Conservation (phyloP, 2,113 vertebrate species). For the Trematomus loennbergii region DNA sequence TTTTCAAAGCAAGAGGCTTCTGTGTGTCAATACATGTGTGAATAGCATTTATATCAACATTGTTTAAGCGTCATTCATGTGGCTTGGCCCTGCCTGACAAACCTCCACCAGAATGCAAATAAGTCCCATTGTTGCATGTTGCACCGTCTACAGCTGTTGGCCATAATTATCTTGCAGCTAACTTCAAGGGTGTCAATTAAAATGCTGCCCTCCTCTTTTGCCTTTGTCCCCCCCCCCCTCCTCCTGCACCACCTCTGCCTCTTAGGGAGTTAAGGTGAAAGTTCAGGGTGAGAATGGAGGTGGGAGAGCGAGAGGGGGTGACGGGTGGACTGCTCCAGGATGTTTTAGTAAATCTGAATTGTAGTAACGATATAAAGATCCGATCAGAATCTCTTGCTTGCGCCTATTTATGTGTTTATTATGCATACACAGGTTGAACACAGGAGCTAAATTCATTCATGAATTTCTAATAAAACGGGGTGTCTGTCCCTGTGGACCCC, state of each 20-base stretch:
- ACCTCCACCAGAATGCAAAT: slow-evolving; percentile 76
- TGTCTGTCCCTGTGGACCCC: slow-evolving; percentile 40
- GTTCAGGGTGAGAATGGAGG: slow-evolving; percentile 61
- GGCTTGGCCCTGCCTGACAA: slow-evolving; percentile 42
- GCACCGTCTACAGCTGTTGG: slow-evolving; percentile 79
- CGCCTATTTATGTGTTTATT: slow-evolving; percentile 12
- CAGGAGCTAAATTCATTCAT: slow-evolving; percentile 33
- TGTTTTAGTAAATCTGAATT: slow-evolving; percentile 32
- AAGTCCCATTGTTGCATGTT: slow-evolving; percentile 78
- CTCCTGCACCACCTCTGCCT: slow-evolving; percentile 9
- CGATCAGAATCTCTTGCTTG: slow-evolving; percentile 9
- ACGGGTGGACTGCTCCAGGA: slow-evolving; percentile 20
- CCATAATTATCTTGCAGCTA: slow-evolving; percentile 82
- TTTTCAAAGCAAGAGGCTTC: slow-evolving; percentile 32
- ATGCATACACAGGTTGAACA: slow-evolving; percentile 1
- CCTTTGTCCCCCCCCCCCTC: background rate
- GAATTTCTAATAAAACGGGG: slow-evolving; percentile 46
- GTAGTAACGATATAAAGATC: slow-evolving; percentile 39
- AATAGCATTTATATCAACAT: slow-evolving; percentile 33
- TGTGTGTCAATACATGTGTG: slow-evolving; percentile 15
- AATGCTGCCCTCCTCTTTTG: slow-evolving; percentile 61
- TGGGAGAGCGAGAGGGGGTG: background rate
- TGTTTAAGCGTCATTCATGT: slow-evolving; percentile 52
- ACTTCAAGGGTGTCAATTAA: slow-evolving; percentile 83
- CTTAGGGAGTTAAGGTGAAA: slow-evolving; percentile 55